These are phyloP conservation scores for Bradypodion ventrale DNA, from an alignment of 2,797 vertebrate species.

Conservation along the genomic window DNA sequence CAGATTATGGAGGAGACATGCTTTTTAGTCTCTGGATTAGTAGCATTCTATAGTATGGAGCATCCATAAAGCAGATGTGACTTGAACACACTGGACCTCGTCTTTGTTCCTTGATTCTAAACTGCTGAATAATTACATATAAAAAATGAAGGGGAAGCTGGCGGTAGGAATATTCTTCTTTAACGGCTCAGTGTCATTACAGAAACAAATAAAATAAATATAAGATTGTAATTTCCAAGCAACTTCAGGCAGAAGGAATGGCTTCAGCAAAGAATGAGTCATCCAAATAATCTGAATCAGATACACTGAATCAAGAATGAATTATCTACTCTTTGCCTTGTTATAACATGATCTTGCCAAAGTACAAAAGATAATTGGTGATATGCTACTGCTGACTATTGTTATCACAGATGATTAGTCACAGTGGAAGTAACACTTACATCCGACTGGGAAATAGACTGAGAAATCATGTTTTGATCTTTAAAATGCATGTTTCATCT, in stretches of 20 bases:
- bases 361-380: background rate
- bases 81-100: constrained; percentile 42
- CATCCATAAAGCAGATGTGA: constrained; percentile 12
- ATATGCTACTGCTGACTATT: background rate
- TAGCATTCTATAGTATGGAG: too few species aligned
- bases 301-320: constrained; percentile 7
- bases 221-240: background rate
- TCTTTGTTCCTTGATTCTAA: constrained; percentile 24
- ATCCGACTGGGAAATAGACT: background rate
- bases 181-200: background rate
- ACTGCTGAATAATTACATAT: constrained; percentile 22
- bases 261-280: background rate
- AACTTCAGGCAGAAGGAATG: background rate
- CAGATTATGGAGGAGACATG: too few species aligned
- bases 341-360: background rate
- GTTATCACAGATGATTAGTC: background rate
- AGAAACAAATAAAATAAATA: background rate
- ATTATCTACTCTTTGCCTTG: background rate
- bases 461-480: background rate
- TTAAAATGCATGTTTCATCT: background rate
- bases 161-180: background rate
- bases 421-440: background rate
- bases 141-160: background rate
- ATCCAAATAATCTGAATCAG: constrained; percentile 5
- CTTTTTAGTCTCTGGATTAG: too few species aligned